Base-by-base conservation (phyloP, 1,140 invertebrate genomes). In the Gonatopus flavifemur region DNA sequence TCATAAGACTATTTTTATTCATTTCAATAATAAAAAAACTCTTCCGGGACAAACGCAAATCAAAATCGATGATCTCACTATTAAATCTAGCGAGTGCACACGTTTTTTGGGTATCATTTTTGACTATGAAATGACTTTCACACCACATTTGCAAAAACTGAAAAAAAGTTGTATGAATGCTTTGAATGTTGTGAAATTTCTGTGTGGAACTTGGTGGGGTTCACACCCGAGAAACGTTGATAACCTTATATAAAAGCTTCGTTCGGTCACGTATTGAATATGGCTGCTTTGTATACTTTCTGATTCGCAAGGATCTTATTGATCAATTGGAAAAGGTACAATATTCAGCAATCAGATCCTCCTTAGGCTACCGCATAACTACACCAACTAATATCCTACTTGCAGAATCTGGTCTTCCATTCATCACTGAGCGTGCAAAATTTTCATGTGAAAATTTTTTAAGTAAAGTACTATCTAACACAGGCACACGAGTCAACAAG, bases 211-310 rank as follows among this genome's bases (percentile, higher is more conserved):
- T 10, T 44, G 42, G 28, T 44, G 42, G 42, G 42, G 30, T 5
- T 32, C 30, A 19, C 4, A 30, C 8, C 42, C 25, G n/a, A 44
- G 7, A 44, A 12, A 44, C 25, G 4, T 22, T 44, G 10, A 16
- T 44, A 8, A 32, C 18, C 18, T 19, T 44, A n/a, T 44, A 44
- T 20, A 44, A 32, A 32, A 44, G 42, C 13, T 44, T 44, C 19
- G 18, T 44, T 10, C 9, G 42, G 16, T 19, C 42, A 6, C 31
- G 31, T 20, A 44, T 44, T 15, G 42, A 33, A 3, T 44, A 44
- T 22, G 16, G 31, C 4, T 13, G 21, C 33, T 47, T 47, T 19
- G n/a, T 37, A n/a, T n/a, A n/a, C n/a, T n/a, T n/a, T n/a, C n/a
- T n/a, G n/a, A n/a, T n/a, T n/a, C n/a, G n/a, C n/a, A n/a, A n/a